phyloP scores from a whole-genome alignment of 2,888 invertebrate species.

The Empis livida region DNA sequence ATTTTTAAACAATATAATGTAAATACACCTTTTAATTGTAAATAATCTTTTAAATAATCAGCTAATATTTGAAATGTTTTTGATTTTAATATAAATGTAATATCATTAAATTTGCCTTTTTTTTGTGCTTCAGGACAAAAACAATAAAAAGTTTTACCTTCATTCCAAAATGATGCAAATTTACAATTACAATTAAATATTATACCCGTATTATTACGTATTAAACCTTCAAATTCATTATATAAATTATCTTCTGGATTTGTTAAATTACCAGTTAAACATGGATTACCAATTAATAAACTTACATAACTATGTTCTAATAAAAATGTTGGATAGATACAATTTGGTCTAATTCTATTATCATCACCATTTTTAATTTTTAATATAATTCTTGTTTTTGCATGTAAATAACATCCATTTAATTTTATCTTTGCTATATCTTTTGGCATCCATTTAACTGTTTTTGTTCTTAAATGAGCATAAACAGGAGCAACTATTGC shows the following conservation, averaged over 20 bases:
- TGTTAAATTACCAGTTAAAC: slow-evolving; percentile 1
- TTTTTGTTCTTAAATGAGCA: slow-evolving; percentile 3
- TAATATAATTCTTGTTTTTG: slow-evolving; percentile 7
- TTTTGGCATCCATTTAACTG: slow-evolving; percentile 4
- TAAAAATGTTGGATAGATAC: slow-evolving; percentile 14
- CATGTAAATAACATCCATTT: slow-evolving; percentile 13
- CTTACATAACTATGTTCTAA: slow-evolving; percentile 11
- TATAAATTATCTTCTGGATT: not conserved
- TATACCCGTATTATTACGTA: slow-evolving; percentile 8
- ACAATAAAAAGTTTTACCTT: slow-evolving; percentile 2
- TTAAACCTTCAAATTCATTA: slow-evolving; percentile 4
- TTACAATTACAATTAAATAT: slow-evolving; percentile 11
- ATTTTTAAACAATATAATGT: slow-evolving; percentile 1
- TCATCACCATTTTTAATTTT: slow-evolving; percentile 9
- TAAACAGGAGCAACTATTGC: slow-evolving; percentile 15
- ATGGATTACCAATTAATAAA: slow-evolving; percentile 10
- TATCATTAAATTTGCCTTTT: not conserved
- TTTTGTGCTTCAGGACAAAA: slow-evolving; percentile 8
- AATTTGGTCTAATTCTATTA: slow-evolving; percentile 12
- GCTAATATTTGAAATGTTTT: not conserved
- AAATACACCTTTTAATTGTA: not conserved
- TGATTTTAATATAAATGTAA: not conserved
- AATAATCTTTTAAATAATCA: not conserved
- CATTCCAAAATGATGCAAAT: slow-evolving; percentile 14
- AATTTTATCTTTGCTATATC: slow-evolving; percentile 12